Percentiles rank a stretch among this genome's conserved stretches.
These are phyloP conservation scores for Callinectes sapidus DNA, from an alignment of 2,888 invertebrate genomes.

Conservation along the genomic window DNA sequence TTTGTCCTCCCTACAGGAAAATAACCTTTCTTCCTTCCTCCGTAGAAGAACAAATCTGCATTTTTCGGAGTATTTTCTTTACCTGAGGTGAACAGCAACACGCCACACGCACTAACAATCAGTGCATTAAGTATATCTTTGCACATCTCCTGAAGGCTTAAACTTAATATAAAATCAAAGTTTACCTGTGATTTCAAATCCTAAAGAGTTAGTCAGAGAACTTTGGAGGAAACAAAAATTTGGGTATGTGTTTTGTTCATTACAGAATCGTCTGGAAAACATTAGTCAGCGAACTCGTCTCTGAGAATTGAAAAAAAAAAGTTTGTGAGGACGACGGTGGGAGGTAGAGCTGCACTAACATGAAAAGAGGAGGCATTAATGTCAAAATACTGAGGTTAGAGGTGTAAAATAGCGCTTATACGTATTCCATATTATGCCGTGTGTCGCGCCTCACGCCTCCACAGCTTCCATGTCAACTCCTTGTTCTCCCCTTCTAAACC, in stretches of 20 bases:
- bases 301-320: not conserved
- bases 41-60: not conserved
- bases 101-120: not conserved
- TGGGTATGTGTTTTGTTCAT: not conserved
- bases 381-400: conserved; percentile 32
- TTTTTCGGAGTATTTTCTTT: not conserved
- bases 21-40: not conserved
- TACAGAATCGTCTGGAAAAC: not conserved
- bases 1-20: not conserved
- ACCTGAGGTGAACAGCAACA: conserved; percentile 4
- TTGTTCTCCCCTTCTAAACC: not conserved
- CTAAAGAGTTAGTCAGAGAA: not conserved
- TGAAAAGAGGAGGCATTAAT: conserved; percentile 24
- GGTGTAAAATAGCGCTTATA: conserved; percentile 36
- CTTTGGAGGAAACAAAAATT: not conserved
- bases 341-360: conserved; percentile 30
- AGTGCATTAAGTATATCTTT: conserved; percentile 10
- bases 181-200: not conserved
- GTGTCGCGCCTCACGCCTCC: conserved; percentile 18
- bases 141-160: conserved; percentile 16
- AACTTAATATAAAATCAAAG: conserved; percentile 1
- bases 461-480: not conserved
- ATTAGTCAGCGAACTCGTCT: conserved; percentile 8
- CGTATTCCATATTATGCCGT: conserved; percentile 23
- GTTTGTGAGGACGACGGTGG: conserved; percentile 31